Evolutionary conservation across 2,888 invertebrate genomes (phyloP).

Genomic region (Cataglyphis livida): DNA sequence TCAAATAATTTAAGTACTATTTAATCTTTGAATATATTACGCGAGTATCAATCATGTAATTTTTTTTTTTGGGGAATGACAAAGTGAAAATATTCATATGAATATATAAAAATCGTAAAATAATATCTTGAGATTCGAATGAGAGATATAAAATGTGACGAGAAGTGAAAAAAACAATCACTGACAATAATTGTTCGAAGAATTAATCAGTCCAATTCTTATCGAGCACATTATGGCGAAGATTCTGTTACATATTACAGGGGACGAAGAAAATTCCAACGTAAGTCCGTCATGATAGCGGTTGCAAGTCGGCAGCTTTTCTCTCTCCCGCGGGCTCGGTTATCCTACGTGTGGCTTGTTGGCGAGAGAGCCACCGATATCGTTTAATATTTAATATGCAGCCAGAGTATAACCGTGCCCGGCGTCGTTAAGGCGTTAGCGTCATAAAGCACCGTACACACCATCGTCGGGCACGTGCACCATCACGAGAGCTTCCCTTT

Average conservation of each 20-base stretch:
- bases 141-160: background rate
- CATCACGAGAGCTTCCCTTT: slow-evolving; percentile 32
- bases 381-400: slow-evolving; percentile 72
- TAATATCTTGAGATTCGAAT: slow-evolving; percentile 17
- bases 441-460: slow-evolving; percentile 68
- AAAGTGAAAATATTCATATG: slow-evolving; percentile 3
- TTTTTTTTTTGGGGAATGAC: slow-evolving; percentile 13
- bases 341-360: slow-evolving; percentile 38
- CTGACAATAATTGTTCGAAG: background rate
- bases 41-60: background rate
- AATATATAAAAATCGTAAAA: background rate
- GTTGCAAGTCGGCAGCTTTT: slow-evolving; percentile 36
- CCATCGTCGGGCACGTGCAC: slow-evolving; percentile 59
- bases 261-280: slow-evolving; percentile 52
- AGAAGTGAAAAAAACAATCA: background rate
- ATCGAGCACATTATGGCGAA: slow-evolving; percentile 11
- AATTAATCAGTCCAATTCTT: background rate
- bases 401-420: slow-evolving; percentile 53
- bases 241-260: slow-evolving; percentile 48
- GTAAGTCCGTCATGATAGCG: slow-evolving; percentile 42
- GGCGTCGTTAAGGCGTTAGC: slow-evolving; percentile 63
- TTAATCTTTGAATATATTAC: slow-evolving; percentile 12
- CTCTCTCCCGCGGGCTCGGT: slow-evolving; percentile 41
- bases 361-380: slow-evolving; percentile 59
- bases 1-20: background rate